Base-by-base conservation (phyloP, 2,888 invertebrate species). In the Tipula unca region DNA sequence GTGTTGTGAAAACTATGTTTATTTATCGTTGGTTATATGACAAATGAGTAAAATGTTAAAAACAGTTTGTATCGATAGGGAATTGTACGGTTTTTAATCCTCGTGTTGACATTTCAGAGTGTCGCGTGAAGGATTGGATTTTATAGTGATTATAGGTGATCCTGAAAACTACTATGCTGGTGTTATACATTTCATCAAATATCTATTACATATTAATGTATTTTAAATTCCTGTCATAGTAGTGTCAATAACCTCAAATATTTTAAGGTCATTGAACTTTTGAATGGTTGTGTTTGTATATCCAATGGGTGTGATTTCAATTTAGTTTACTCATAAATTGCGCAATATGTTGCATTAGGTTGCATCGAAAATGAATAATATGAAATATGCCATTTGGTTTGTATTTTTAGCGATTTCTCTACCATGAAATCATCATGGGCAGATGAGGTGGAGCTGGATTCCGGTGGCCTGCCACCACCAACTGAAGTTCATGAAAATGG, bases 371-470 rank as follows among this genome's bases (percentile, higher is more conserved):
- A n/a, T n/a, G n/a, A n/a, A n/a, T n/a, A n/a, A 17, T 17, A 17
- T 48, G 5, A 39, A 39, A 13, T 10, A 10, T 39, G 6, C 48
- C 8, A 17, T 54, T 54, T n/a, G n/a, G n/a, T n/a, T n/a, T n/a
- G n/a, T 54, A 54, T 54, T 54, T 54, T 69, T 69, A 69, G 69
- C 25, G n/a, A n/a, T 17, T n/a, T 83, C 35, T 10, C 20, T 87
- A 95, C 95, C 88, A 94, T 95, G 85, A 96, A 96, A 90, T 94
- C 96, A 85, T 97, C 97, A 88, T 98, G 98, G 98, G 98, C 98
- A 85, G 98, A 98, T 92, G 98, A 98, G 90, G 97, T 98, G 4
- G 98, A 98, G 90, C 94, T 97, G 85, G 97, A 97, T 89, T 94
- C 96, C 87, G 95, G 95, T 88, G 93, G 93, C 1, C 89, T 95